Conservation (phyloP, 2,797 vertebrate species). For the Lepilemur ruficaudatus region DNA sequence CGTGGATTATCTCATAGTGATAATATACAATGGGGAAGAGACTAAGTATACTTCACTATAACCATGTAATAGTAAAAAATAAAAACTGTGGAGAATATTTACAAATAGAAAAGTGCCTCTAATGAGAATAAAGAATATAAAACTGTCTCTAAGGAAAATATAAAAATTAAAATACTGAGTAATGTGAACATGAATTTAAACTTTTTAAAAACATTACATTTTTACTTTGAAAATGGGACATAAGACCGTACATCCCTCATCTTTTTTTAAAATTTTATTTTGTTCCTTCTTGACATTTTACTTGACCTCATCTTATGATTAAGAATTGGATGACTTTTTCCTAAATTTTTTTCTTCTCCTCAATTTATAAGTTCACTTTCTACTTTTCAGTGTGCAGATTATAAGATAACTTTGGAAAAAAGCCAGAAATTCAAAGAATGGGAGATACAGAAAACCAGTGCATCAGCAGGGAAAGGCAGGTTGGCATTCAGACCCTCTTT, state of each 20-base stretch:
- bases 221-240: slow-evolving; percentile 14
- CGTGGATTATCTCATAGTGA: not conserved
- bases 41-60: not conserved
- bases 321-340: not conserved
- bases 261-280: not conserved
- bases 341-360: not conserved
- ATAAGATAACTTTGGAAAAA: not conserved
- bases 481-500: not conserved
- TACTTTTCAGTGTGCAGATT: not conserved
- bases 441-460: not conserved
- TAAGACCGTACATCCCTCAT: not conserved
- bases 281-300: not conserved
- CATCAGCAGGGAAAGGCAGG: not conserved
- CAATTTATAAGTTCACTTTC: slow-evolving; percentile 11
- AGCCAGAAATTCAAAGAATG: not conserved
- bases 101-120: slow-evolving; percentile 16
- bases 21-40: not conserved
- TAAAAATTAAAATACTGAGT: not conserved
- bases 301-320: not conserved
- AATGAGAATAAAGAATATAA: slow-evolving; percentile 12
- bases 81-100: not conserved
- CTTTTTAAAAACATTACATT: not conserved
- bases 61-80: not conserved
- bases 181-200: not conserved
- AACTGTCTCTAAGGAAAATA: not conserved